These are phyloP conservation scores for Acleris sparsana DNA, from an alignment of 2,888 invertebrate genomes.

Conservation along the genomic window DNA sequence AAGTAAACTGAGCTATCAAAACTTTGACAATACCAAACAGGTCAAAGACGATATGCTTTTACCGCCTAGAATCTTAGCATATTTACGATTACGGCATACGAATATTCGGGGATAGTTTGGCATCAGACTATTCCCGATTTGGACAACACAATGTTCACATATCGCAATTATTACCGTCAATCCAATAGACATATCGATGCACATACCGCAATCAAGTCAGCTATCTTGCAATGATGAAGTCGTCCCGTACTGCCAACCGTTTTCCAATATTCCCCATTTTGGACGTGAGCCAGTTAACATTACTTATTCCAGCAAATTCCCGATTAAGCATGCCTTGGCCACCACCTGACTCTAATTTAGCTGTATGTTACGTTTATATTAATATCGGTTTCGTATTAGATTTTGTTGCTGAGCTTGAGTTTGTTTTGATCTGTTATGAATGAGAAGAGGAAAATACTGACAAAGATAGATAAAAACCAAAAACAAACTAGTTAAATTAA, in stretches of 20 bases:
- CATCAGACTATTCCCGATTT: no score
- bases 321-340: conserved; percentile 53
- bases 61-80: no score
- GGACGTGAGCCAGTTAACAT: conserved; percentile 47
- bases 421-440: background rate
- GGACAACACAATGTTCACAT: background rate
- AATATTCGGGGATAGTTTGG: no score
- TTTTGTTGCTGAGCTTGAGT: background rate
- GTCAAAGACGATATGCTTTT: no score
- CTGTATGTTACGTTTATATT: conserved; percentile 43
- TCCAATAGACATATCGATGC: conserved; percentile 15
- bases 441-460: no score
- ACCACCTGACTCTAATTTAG: conserved; percentile 54
- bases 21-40: no score
- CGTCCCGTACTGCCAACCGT: conserved; percentile 45
- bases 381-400: conserved; percentile 10
- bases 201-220: conserved; percentile 31
- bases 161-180: conserved; percentile 13
- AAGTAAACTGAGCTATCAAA: no score
- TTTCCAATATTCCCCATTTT: conserved; percentile 43
- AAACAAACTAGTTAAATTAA: no score
- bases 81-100: no score
- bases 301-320: conserved; percentile 63
- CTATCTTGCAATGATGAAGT: conserved; percentile 41
- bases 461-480: no score